Conservation (phyloP, 1,140 invertebrate species). For the Monochamus saltuarius region DNA sequence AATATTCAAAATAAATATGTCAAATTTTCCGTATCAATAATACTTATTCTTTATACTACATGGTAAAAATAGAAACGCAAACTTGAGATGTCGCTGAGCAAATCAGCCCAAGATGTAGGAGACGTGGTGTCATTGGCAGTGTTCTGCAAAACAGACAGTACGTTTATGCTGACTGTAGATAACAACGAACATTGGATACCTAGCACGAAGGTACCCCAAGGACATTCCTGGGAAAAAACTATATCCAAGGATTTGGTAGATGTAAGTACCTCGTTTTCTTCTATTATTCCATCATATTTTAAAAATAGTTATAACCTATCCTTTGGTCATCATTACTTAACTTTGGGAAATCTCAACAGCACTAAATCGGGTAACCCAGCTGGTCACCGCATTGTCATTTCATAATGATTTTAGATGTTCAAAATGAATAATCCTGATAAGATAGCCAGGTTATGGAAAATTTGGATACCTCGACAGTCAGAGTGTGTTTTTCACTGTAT, state of each 20-base stretch:
- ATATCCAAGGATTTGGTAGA: conserved; percentile 30
- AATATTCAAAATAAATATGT: too few species aligned
- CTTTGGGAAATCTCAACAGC: neutral
- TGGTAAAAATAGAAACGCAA: too few species aligned
- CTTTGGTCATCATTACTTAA: conserved; percentile 1
- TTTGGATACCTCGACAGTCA: conserved; percentile 30
- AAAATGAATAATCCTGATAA: conserved; percentile 17
- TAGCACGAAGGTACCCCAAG: conserved; percentile 21
- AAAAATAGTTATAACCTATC: conserved; percentile 1
- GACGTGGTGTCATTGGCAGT: conserved; percentile 36
- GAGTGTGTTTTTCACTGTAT: conserved; percentile 31
- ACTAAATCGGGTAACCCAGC: neutral
- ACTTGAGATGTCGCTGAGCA: conserved; percentile 20
- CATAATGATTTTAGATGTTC: conserved; percentile 26
- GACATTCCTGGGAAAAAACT: conserved; percentile 23
- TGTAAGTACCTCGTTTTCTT: conserved; percentile 15
- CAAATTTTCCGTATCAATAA: too few species aligned
- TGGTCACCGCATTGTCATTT: neutral
- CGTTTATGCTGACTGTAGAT: conserved; percentile 37
- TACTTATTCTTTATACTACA: too few species aligned
- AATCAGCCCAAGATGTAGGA: conserved; percentile 20
- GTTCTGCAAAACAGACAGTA: conserved; percentile 34
- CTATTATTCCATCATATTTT: neutral
- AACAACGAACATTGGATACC: conserved; percentile 36
- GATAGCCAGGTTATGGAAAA: conserved; percentile 34